Percentiles rank a stretch among this genome's conserved stretches.
phyloP scores from a whole-genome alignment of 2,888 invertebrate species.

The Heliconius erato region DNA sequence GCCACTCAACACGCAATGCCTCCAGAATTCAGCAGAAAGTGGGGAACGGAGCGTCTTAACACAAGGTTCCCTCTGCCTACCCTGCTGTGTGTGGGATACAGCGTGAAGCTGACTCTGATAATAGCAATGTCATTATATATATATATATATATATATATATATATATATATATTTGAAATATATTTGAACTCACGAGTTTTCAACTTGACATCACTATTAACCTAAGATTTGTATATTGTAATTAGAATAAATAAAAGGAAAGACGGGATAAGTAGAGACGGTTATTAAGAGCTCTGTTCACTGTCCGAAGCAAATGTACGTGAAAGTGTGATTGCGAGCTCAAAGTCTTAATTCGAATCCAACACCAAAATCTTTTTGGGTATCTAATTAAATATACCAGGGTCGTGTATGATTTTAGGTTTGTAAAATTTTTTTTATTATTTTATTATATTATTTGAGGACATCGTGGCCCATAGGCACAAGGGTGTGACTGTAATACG shows the following conservation, averaged over 20 bases:
- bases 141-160: too few relatives aligned
- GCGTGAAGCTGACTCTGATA: background rate
- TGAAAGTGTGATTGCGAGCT: constrained; percentile 23
- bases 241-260: constrained; percentile 5
- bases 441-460: background rate
- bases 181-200: background rate
- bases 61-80: too few relatives aligned
- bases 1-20: too few relatives aligned
- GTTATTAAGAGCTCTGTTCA: constrained; percentile 15
- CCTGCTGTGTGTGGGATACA: too few relatives aligned
- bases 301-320: constrained; percentile 12
- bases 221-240: background rate
- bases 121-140: too few relatives aligned
- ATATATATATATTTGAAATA: background rate
- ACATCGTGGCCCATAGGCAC: too few relatives aligned
- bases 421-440: background rate
- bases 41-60: too few relatives aligned
- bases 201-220: background rate
- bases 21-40: too few relatives aligned
- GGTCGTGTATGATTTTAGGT: background rate
- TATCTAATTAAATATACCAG: background rate
- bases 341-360: constrained; percentile 20
- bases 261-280: constrained; percentile 6
- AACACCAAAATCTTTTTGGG: constrained; percentile 18
- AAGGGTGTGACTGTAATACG: too few relatives aligned